Conservation (phyloP, 2,113 vertebrate species). For the Pomatorhinus ruficollis region DNA sequence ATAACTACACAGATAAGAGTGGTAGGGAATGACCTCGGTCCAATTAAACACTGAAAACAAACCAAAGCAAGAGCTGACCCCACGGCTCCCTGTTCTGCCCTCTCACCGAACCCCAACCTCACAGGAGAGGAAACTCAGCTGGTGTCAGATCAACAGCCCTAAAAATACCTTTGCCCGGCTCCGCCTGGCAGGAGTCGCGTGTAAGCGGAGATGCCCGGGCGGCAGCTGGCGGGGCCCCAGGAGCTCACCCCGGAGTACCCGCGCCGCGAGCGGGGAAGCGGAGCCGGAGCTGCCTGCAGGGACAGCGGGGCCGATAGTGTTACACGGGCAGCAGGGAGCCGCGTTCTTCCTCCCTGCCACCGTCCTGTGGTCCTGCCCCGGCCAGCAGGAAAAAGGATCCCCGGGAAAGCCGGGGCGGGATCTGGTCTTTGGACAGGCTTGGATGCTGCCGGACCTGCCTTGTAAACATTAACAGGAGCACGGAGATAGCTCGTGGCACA, state of each 20-base stretch:
- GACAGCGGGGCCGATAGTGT: neutral
- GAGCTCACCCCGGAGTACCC: neutral
- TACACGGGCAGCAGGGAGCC: neutral
- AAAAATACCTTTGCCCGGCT: slow-evolving; percentile 36
- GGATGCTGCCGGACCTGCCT: neutral
- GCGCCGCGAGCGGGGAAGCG: rapidly evolving
- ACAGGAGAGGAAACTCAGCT: neutral
- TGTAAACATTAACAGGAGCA: slow-evolving; percentile 66
- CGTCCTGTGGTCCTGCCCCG: neutral
- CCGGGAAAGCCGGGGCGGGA: neutral
- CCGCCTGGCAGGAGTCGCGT: neutral
- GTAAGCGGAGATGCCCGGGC: neutral
- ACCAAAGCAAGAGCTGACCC: neutral
- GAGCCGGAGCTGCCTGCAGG: neutral
- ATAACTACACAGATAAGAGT: neutral
- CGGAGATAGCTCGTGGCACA: rapidly evolving
- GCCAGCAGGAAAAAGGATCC: neutral
- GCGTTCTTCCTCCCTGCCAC: neutral
- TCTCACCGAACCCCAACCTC: neutral
- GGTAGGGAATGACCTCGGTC: neutral
- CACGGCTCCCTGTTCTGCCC: neutral
- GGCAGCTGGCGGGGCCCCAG: neutral
- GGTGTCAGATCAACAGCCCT: slow-evolving; percentile 21
- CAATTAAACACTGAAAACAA: neutral
- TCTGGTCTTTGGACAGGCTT: slow-evolving; percentile 30